Conservation (phyloP, 2,888 invertebrate genomes). For the Empis stercorea region DNA sequence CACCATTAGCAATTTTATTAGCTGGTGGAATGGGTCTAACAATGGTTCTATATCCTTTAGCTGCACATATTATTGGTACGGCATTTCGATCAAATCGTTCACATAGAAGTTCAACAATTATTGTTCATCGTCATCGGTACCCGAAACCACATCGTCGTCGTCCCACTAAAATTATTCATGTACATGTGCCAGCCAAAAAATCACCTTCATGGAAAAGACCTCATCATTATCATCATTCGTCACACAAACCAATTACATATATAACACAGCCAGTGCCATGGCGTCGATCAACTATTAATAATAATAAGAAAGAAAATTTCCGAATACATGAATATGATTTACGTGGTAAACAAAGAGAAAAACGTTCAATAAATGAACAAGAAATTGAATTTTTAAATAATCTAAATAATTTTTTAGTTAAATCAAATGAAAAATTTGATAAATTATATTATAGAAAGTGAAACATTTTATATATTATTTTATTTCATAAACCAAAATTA, state of each 20-base stretch:
- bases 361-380: no score
- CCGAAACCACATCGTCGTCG: neutral
- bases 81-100: slow-evolving; percentile 11
- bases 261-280: no score
- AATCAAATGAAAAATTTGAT: no score
- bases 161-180: neutral
- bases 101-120: slow-evolving; percentile 3
- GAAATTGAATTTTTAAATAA: no score
- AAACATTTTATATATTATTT: no score
- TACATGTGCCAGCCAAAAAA: neutral
- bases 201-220: neutral
- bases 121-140: slow-evolving; percentile 11
- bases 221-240: neutral
- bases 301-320: no score
- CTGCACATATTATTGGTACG: slow-evolving; percentile 36
- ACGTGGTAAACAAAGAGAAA: no score
- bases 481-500: no score
- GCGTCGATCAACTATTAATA: no score
- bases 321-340: no score
- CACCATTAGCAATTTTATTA: slow-evolving; percentile 50
- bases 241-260: neutral
- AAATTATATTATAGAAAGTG: no score
- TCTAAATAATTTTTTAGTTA: no score
- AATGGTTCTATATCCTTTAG: slow-evolving; percentile 50
- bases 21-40: slow-evolving; percentile 48